Percentiles rank a stretch among this genome's conserved stretches.
These are phyloP conservation scores for Coreius guichenoti DNA, from an alignment of 2,797 vertebrate species.

Conservation along the genomic window DNA sequence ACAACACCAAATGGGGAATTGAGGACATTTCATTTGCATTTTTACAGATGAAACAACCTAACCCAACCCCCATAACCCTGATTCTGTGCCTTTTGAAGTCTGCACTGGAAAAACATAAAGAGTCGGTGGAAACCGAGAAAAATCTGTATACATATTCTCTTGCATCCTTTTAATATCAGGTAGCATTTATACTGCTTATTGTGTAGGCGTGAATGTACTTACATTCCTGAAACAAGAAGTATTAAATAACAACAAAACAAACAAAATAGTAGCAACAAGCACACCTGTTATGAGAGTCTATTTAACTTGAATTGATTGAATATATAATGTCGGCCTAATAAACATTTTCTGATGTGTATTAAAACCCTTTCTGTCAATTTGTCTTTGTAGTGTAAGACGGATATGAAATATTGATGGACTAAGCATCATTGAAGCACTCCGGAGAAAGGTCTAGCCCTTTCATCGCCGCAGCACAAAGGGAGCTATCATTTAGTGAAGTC, in stretches of 20 bases:
- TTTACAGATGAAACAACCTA: slow-evolving; percentile 9
- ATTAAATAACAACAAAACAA: slow-evolving; percentile 19
- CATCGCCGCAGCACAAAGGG: slow-evolving; percentile 72
- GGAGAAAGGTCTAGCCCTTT: slow-evolving; percentile 70
- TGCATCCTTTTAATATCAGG: slow-evolving; percentile 4
- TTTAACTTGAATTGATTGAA: slow-evolving; percentile 25
- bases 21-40: slow-evolving; percentile 26
- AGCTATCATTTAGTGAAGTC: slow-evolving; percentile 68
- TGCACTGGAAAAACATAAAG: slow-evolving; percentile 6
- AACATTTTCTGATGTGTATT: slow-evolving; percentile 36
- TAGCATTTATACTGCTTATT: slow-evolving; percentile 9
- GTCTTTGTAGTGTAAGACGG: slow-evolving; percentile 49
- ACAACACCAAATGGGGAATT: not conserved
- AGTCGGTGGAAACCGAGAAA: not conserved
- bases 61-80: slow-evolving; percentile 32
- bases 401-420: slow-evolving; percentile 66
- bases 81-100: slow-evolving; percentile 36
- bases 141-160: slow-evolving; percentile 15
- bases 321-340: slow-evolving; percentile 14
- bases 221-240: not conserved
- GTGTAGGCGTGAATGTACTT: slow-evolving; percentile 6
- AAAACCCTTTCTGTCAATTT: slow-evolving; percentile 49
- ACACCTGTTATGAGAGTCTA: slow-evolving; percentile 6
- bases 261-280: slow-evolving; percentile 8
- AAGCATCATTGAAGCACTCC: slow-evolving; percentile 41